Evolutionary conservation across 1,140 invertebrate species (phyloP).

Genomic region (Andricus grossulariae): DNA sequence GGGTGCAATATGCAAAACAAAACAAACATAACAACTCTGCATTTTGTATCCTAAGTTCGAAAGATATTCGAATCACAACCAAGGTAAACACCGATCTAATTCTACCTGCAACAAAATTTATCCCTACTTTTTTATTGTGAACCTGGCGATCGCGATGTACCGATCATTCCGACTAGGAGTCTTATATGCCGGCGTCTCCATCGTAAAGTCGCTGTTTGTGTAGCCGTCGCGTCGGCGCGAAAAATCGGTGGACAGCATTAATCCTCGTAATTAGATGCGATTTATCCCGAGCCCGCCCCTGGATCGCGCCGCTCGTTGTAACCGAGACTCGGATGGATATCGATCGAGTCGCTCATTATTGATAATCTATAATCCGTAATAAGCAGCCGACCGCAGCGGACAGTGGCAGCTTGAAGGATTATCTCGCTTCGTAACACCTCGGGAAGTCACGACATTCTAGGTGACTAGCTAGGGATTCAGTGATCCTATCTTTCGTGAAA

Average conservation of each 20-base stretch:
- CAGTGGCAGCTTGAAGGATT: conserved; percentile 70
- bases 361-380: conserved; percentile 74
- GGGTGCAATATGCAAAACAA: too few species aligned
- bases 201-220: conserved; percentile 41
- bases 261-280: conserved; percentile 72
- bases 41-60: too few species aligned
- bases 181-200: conserved; percentile 5
- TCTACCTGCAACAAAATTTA: too few species aligned
- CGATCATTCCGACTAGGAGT: not conserved
- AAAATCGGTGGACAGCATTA: conserved; percentile 66
- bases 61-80: too few species aligned
- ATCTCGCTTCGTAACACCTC: conserved; percentile 52
- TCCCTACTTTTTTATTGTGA: too few species aligned
- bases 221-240: conserved; percentile 47
- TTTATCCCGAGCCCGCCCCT: conserved; percentile 63
- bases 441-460: conserved; percentile 39
- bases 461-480: not conserved
- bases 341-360: conserved; percentile 68
- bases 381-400: conserved; percentile 56
- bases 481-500: not conserved
- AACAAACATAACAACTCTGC: too few species aligned
- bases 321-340: conserved; percentile 50
- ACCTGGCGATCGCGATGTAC: not conserved
- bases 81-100: too few species aligned
- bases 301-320: conserved; percentile 48